Evolutionary conservation across 2,888 invertebrate species (phyloP), one percentile per base, ranked within the genome.

Genomic region (Drymonia ruficornis): DNA sequence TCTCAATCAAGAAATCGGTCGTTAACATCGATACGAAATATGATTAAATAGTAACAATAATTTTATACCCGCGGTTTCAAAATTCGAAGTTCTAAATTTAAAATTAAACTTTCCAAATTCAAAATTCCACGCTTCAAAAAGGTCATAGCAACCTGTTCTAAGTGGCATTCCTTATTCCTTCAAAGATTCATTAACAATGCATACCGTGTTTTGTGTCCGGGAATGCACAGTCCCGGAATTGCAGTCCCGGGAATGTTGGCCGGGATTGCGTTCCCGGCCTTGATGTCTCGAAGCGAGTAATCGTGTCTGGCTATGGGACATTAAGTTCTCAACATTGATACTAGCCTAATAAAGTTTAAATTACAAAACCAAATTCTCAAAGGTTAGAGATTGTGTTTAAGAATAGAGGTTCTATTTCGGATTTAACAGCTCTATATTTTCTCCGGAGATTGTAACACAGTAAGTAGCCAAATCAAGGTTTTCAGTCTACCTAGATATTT

Each of bases 171-270:
- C 52, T 62, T 61, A 70, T 70, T 70, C 68, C 52, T 62, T 61
- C 56, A 52, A 53, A 58, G 15, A 55, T 55, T 75, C 72, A 74
- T 76, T 68, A 76, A 74, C 70, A 78, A 78, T 76, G 71, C 76
- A 74, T 79, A 70, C 74, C 69, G 50, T 77, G 78, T 79, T 80
- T 81, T 81, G 71, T 74, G 61, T 56, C 55, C 51, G 31, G 65
- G 78, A 76, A 83, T 79, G 76, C 65, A 64, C 61, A 28, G 16
- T 7, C 31, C 34, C 47, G 16, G 47, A 7, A 34, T 34, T 47
- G 28, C 28, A 15, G 11, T 45, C 31, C 63, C 52, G 53, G 61
- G 65, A 70, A 74, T 56, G 74, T 72, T 72, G 44, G 59, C 70
- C 49, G 49, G 48, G 47, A 63, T 60, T 67, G 59, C 45, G 15